Evolutionary conservation across 2,888 invertebrate species (phyloP).

Genomic region (Melitaea athalia): DNA sequence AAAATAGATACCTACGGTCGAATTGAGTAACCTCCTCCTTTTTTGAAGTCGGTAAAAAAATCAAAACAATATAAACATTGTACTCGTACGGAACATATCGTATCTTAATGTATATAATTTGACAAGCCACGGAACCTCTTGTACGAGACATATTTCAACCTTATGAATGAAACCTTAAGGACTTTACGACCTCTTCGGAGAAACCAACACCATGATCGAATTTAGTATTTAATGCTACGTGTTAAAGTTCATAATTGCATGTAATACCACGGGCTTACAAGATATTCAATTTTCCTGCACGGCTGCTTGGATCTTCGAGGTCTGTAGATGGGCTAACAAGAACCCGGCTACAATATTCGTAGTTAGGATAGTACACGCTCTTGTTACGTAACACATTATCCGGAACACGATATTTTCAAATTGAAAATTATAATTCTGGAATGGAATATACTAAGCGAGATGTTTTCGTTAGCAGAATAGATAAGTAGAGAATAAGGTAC

Average conservation of each 20-base stretch:
- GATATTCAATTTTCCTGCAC: conserved; percentile 51
- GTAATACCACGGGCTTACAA: conserved; percentile 36
- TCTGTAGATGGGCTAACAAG: conserved; percentile 31
- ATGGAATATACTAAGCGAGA: neutral
- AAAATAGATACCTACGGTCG: too few species aligned
- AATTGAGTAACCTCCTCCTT: too few species aligned
- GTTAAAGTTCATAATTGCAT: conserved; percentile 20
- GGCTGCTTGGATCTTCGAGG: conserved; percentile 38
- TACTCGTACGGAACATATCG: conserved; percentile 7
- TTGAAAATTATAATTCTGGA: neutral
- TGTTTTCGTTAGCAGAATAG: neutral
- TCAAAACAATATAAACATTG: neutral
- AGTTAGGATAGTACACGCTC: conserved; percentile 20
- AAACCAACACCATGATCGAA: conserved; percentile 13
- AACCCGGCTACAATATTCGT: conserved; percentile 28
- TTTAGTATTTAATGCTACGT: conserved; percentile 13
- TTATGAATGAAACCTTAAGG: conserved; percentile 29
- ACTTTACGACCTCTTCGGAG: conserved; percentile 19
- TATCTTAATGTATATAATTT: conserved; percentile 24
- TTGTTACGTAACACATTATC: conserved; percentile 11
- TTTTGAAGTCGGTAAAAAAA: too few species aligned
- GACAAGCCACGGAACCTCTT: conserved; percentile 31
- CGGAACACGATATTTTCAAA: conserved; percentile 1
- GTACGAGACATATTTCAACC: conserved; percentile 27
- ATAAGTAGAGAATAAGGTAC: neutral